Evolutionary conservation across 1,140 invertebrate species (phyloP).

Genomic region (Solenopsis fugax): DNA sequence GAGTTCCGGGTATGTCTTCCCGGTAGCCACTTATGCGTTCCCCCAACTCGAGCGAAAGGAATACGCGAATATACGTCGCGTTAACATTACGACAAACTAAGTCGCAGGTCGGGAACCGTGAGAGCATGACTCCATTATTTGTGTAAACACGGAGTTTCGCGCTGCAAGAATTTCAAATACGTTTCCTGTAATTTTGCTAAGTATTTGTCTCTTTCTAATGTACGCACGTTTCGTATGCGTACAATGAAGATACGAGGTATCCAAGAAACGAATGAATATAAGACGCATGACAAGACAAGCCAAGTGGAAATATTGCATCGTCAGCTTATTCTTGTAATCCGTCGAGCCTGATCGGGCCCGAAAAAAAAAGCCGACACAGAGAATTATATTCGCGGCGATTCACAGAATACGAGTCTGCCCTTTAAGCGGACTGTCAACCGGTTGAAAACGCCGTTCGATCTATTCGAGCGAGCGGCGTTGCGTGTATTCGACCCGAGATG

Average conservation of each 20-base stretch:
- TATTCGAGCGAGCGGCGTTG: conserved; percentile 67
- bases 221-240: background rate
- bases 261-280: background rate
- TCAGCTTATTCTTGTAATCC: background rate
- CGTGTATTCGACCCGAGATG: conserved; percentile 77
- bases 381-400: conserved; percentile 14
- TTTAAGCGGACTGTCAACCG: conserved; percentile 61
- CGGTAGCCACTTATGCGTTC: background rate
- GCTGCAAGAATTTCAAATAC: background rate
- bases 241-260: background rate
- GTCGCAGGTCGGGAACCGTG: background rate
- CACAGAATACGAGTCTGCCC: background rate
- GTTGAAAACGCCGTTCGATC: conserved; percentile 64
- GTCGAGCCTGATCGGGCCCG: background rate
- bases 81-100: conserved; percentile 59
- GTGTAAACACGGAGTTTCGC: background rate
- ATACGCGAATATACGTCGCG: conserved; percentile 4
- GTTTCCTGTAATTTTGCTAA: background rate
- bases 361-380: conserved; percentile 1
- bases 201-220: background rate
- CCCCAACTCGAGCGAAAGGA: background rate
- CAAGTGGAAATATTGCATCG: background rate
- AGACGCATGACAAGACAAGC: background rate
- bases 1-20: conserved; percentile 35
- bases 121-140: background rate